phyloP scores from a whole-genome alignment of 2,797 vertebrate genomes.

The Rhabdomys pumilio region DNA sequence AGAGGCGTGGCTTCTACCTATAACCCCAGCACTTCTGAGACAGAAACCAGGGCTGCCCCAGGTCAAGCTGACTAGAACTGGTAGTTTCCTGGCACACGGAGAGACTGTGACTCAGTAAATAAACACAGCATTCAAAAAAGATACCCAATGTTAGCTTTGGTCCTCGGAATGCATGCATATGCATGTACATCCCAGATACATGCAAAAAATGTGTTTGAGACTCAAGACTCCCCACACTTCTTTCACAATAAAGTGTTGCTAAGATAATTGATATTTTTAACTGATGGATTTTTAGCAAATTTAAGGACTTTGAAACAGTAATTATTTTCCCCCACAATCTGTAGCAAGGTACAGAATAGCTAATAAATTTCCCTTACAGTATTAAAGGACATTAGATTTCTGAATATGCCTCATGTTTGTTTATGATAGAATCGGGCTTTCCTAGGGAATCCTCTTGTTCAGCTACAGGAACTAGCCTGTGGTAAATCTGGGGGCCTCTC shows the following conservation, averaged over 20 bases:
- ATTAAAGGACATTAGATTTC: constrained; percentile 46
- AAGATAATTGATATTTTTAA: background rate
- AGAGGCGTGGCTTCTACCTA: background rate
- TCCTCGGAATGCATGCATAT: background rate
- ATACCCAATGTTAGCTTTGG: background rate
- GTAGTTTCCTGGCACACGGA: background rate
- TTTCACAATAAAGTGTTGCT: constrained; percentile 20
- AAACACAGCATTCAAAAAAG: background rate
- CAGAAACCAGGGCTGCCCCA: background rate
- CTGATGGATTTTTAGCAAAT: constrained; percentile 33
- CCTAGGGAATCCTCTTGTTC: background rate
- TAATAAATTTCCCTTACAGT: constrained; percentile 53
- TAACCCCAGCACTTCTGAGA: background rate
- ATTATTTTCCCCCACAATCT: constrained; percentile 36
- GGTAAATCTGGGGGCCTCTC: background rate
- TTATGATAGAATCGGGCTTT: constrained; percentile 5
- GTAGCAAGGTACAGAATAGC: background rate
- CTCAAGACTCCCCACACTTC: background rate
- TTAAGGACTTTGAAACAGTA: constrained; percentile 45
- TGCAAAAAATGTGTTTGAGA: background rate
- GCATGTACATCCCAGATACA: background rate
- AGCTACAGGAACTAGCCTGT: background rate
- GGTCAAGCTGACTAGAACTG: background rate
- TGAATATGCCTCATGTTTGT: constrained; percentile 4
- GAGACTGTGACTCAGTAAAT: background rate